Conservation (phyloP, 2,888 invertebrate species). For the Heliconius ethilla region DNA sequence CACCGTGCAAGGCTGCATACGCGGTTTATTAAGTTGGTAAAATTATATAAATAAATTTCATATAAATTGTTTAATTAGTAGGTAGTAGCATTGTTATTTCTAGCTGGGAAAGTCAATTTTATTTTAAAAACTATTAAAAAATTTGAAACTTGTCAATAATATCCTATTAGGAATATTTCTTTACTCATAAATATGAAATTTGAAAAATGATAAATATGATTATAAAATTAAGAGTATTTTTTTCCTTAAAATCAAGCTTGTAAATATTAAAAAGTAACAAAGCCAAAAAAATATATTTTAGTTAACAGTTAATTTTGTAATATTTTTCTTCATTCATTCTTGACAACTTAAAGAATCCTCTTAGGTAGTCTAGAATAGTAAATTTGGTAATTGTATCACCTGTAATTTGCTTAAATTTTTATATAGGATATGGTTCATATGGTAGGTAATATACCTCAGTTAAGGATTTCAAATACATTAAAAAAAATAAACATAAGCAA, state of each 20-base stretch:
- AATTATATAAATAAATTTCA: slow-evolving; percentile 5
- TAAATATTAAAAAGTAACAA: background rate
- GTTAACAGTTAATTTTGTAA: background rate
- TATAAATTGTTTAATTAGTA: background rate
- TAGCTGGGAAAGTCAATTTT: background rate
- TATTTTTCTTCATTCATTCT: too few species aligned
- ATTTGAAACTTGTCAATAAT: background rate
- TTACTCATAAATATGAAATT: background rate
- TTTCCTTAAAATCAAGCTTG: background rate
- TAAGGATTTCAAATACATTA: too few species aligned
- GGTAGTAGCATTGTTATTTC: background rate
- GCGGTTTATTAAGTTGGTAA: slow-evolving; percentile 43
- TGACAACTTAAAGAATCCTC: too few species aligned
- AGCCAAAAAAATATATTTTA: background rate
- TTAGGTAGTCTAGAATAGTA: too few species aligned
- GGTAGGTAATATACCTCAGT: too few species aligned
- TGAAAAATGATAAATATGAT: background rate
- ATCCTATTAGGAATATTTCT: background rate
- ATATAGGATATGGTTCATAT: too few species aligned
- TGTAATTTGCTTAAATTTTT: too few species aligned
- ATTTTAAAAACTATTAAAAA: too few species aligned
- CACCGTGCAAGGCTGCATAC: slow-evolving; percentile 71
- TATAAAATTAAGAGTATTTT: background rate
- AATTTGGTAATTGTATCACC: too few species aligned
- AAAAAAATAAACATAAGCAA: too few species aligned